These are phyloP conservation scores for Atractosteus spatula DNA, from an alignment of 2,113 vertebrate species.

Conservation along the genomic window DNA sequence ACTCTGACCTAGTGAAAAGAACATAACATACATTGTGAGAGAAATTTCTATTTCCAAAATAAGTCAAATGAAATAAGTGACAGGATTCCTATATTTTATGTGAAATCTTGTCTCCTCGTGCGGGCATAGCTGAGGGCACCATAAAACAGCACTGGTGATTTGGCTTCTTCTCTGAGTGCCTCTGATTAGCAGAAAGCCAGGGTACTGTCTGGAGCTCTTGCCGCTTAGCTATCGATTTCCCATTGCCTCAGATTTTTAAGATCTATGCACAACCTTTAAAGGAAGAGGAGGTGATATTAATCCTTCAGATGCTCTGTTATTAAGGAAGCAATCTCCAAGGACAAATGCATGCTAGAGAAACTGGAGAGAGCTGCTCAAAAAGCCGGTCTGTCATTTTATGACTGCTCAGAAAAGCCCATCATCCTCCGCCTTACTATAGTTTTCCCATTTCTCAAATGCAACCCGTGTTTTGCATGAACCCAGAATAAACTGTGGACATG, in stretches of 20 bases:
- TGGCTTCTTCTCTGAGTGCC: background rate
- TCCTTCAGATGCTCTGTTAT: slow-evolving; percentile 32
- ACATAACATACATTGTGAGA: too few species aligned
- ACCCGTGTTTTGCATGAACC: too few species aligned
- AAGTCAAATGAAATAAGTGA: too few species aligned
- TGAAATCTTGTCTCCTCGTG: too few species aligned
- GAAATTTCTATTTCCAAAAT: too few species aligned
- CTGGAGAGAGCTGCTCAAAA: background rate
- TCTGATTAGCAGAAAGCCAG: slow-evolving; percentile 23
- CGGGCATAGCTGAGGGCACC: background rate
- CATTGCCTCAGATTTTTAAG: slow-evolving; percentile 43
- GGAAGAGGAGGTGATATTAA: slow-evolving; percentile 48
- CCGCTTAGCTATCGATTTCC: slow-evolving; percentile 49
- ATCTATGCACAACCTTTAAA: slow-evolving; percentile 53
- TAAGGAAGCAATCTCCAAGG: slow-evolving; percentile 12
- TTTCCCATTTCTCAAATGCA: too few species aligned
- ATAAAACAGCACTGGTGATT: background rate
- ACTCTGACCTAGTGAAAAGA: too few species aligned
- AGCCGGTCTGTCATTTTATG: background rate
- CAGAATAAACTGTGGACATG: too few species aligned
- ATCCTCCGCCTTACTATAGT: background rate
- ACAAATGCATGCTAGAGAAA: background rate
- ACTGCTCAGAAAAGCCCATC: too few species aligned
- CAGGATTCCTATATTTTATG: too few species aligned
- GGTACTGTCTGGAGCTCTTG: slow-evolving; percentile 40